A percentile compares a stretch with the other conserved stretches of the same genome.
Conservation (phyloP, 2,113 vertebrate species). For the Symphodus melops region DNA sequence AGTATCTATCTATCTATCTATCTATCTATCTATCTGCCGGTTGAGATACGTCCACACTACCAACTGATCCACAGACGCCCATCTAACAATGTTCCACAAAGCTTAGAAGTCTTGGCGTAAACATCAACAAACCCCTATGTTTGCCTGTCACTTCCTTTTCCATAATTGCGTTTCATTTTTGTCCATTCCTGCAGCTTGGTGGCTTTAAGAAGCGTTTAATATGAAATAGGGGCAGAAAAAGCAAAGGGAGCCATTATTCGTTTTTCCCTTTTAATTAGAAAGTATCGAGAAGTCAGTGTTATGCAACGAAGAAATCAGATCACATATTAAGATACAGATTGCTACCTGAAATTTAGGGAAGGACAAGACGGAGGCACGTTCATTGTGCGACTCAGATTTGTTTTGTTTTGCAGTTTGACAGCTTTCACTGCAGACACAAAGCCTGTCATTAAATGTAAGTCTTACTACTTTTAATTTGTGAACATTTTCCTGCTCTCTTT, state of each 20-base stretch:
- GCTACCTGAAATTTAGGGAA: slow-evolving; percentile 32
- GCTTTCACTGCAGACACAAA: not conserved
- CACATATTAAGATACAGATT: not conserved
- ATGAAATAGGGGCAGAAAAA: not conserved
- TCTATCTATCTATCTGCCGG: no score
- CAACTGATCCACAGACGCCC: no score
- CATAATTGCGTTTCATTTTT: not conserved
- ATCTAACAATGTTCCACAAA: no score
- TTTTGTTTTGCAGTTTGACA: slow-evolving; percentile 35
- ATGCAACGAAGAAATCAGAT: slow-evolving; percentile 25
- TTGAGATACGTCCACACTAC: no score
- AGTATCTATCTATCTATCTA: no score
- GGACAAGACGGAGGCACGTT: slow-evolving; percentile 21
- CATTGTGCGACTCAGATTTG: slow-evolving; percentile 46
- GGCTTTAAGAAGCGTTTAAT: not conserved
- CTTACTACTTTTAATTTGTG: not conserved
- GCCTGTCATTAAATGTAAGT: not conserved
- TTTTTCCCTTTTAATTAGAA: slow-evolving; percentile 9
- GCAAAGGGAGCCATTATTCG: not conserved
- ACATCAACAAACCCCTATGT: no score
- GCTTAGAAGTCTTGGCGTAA: no score
- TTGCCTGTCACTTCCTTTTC: not conserved
- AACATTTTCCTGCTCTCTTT: not conserved
- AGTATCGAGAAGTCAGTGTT: not conserved
- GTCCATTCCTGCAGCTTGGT: not conserved